Evolutionary conservation across 2,888 invertebrate genomes (phyloP).

Genomic region (Phytoseiulus persimilis): DNA sequence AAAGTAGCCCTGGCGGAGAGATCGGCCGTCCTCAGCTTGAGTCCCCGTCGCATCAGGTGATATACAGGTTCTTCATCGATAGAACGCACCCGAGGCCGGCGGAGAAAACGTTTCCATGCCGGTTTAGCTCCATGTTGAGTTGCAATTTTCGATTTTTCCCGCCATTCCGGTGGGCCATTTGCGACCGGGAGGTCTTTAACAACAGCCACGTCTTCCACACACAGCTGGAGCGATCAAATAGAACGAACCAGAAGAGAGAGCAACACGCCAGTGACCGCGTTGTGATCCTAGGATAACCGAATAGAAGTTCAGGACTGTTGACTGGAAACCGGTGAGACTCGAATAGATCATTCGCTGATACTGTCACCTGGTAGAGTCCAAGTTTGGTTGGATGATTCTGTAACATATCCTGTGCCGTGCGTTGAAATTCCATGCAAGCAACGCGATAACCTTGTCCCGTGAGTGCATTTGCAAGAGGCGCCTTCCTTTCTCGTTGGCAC

Average conservation of each 20-base stretch:
- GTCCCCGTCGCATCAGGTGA: neutral
- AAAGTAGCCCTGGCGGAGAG: neutral
- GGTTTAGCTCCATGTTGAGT: neutral
- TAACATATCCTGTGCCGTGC: no score
- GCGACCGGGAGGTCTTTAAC: neutral
- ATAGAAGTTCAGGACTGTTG: neutral
- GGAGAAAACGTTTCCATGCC: neutral
- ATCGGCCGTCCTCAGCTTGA: neutral
- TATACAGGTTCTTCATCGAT: neutral
- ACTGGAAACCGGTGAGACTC: neutral
- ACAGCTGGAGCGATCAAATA: neutral
- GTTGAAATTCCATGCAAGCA: no score
- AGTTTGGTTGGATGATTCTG: no score
- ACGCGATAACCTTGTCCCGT: no score
- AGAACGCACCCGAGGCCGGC: neutral
- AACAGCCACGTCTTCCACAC: neutral
- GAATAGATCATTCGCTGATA: no score
- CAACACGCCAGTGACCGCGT: neutral
- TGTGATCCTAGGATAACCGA: neutral
- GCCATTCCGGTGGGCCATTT: neutral
- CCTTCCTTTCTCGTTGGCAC: no score
- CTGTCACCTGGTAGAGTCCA: no score
- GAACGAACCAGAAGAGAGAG: slow-evolving; percentile 5
- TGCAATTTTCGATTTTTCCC: neutral
- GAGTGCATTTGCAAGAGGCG: no score